These are phyloP conservation scores for Cylloceria caligata DNA, from an alignment of 2,888 invertebrate genomes.

Conservation along the genomic window DNA sequence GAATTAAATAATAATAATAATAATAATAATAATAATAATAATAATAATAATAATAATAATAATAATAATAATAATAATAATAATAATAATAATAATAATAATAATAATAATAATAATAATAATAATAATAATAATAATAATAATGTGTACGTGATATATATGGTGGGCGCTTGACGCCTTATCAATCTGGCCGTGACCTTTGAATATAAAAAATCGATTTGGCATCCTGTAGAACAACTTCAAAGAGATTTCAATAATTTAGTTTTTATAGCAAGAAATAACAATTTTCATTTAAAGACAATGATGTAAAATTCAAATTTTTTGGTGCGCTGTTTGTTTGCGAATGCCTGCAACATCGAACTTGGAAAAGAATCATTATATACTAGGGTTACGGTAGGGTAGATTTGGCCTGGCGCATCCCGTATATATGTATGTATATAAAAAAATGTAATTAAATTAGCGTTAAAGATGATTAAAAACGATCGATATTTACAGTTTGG, in stretches of 20 bases:
- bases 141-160: conserved; percentile 6
- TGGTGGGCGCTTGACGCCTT: not conserved
- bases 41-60: conserved; percentile 45
- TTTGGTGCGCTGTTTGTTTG: not conserved
- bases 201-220: not conserved
- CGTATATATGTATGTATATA: not conserved
- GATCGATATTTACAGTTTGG: conserved; percentile 68
- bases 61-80: conserved; percentile 36
- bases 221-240: not conserved
- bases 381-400: not conserved
- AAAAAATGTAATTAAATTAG: conserved; percentile 48
- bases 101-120: conserved; percentile 51
- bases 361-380: not conserved
- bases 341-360: not conserved
- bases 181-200: not conserved
- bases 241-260: not conserved
- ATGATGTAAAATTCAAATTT: too few species aligned
- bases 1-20: conserved; percentile 64
- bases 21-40: conserved; percentile 38
- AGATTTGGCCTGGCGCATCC: not conserved
- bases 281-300: too few species aligned
- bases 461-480: conserved; percentile 34
- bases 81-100: conserved; percentile 49
- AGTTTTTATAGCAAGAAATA: not conserved
- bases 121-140: conserved; percentile 36